phyloP scores from a whole-genome alignment of 2,113 vertebrate genomes.

The Cygnus buccinator region DNA sequence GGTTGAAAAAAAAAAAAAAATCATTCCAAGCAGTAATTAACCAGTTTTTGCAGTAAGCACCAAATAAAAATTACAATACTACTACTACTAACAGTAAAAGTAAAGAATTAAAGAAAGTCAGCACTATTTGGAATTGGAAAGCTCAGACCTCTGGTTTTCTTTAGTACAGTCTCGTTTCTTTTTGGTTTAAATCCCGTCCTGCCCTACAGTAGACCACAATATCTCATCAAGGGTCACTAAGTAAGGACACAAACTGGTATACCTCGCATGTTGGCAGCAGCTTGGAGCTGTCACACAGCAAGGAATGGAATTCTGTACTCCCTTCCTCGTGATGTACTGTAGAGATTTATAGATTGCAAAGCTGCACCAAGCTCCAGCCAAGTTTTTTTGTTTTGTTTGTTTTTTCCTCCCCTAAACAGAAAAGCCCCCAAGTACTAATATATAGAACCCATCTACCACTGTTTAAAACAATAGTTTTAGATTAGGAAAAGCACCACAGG shows the following conservation, averaged over 20 bases:
- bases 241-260: neutral
- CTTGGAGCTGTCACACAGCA: neutral
- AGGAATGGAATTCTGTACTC: neutral
- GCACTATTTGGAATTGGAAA: neutral
- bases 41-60: neutral
- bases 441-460: neutral
- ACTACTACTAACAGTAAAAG: too few relatives aligned
- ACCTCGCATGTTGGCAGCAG: neutral
- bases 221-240: neutral
- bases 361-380: neutral
- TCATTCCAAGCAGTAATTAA: neutral
- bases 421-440: neutral
- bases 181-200: neutral
- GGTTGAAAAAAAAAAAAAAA: neutral
- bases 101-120: too few relatives aligned
- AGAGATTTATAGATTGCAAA: neutral
- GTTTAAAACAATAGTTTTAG: neutral
- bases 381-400: too few relatives aligned
- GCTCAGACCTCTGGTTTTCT: neutral
- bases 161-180: neutral
- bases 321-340: neutral
- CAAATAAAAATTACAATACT: neutral
- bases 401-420: neutral
- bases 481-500: neutral
- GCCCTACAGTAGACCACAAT: neutral